phyloP scores from a whole-genome alignment of 2,797 vertebrate genomes.

The Bradypodion pumilum region DNA sequence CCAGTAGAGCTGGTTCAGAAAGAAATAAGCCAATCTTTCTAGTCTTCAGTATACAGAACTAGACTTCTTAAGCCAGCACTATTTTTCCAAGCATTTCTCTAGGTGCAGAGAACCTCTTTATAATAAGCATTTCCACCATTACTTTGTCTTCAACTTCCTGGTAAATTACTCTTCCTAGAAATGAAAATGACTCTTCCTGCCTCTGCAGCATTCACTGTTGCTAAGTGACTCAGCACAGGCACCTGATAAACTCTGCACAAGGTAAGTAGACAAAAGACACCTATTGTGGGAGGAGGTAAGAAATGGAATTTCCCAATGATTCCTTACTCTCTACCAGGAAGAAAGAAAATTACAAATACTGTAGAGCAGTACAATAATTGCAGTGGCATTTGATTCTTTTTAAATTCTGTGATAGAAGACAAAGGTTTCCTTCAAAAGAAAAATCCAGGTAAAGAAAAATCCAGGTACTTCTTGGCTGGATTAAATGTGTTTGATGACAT shows the following conservation, averaged over 20 bases:
- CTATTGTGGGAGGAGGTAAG: constrained; percentile 73
- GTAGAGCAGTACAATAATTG: not conserved
- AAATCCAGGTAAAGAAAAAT: not conserved
- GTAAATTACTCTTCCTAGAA: constrained; percentile 11
- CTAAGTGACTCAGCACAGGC: constrained; percentile 43
- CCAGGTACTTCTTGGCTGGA: not conserved
- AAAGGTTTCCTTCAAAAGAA: not conserved
- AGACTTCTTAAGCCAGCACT: constrained; percentile 38
- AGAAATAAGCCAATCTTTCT: constrained; percentile 33
- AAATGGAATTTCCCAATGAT: constrained; percentile 64
- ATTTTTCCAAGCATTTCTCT: constrained; percentile 38
- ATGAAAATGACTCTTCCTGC: constrained; percentile 21
- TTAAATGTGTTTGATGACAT: not conserved
- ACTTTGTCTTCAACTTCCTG: constrained; percentile 18
- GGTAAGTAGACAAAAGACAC: constrained; percentile 68
- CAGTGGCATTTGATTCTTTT: constrained; percentile 36
- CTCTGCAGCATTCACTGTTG: constrained; percentile 32
- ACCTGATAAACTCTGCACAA: constrained; percentile 32
- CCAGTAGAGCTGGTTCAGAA: constrained; percentile 15
- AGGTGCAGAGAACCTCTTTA: constrained; percentile 24
- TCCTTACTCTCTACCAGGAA: constrained; percentile 52
- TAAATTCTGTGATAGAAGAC: constrained; percentile 52
- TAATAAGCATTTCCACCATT: constrained; percentile 6
- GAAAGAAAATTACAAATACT: constrained; percentile 14
- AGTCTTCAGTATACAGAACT: not conserved